A percentile compares a stretch with the other conserved stretches of the same genome.
phyloP scores from a whole-genome alignment of 2,797 vertebrate species.

The Manis javanica region DNA sequence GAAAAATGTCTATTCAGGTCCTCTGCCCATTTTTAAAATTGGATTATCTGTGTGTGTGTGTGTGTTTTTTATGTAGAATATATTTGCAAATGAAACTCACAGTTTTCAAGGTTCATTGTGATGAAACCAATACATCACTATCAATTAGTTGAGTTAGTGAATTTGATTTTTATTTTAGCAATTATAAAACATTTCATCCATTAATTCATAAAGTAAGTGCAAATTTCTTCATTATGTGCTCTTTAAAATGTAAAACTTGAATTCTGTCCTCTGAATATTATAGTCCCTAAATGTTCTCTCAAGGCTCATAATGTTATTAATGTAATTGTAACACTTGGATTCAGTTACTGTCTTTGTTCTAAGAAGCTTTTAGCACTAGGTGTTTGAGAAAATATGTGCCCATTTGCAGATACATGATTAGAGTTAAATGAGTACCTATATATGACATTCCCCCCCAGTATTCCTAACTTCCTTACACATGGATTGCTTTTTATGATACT shows the following conservation, averaged over 20 bases:
- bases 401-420: background rate
- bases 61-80: too few relatives aligned
- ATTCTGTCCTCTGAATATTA: background rate
- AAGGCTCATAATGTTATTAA: background rate
- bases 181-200: background rate
- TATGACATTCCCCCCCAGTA: background rate
- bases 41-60: too few relatives aligned
- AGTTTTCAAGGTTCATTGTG: constrained; percentile 6
- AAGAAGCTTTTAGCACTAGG: background rate
- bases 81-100: background rate
- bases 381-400: background rate
- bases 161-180: background rate
- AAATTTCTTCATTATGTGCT: background rate
- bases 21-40: too few relatives aligned
- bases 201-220: background rate
- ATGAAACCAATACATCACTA: background rate
- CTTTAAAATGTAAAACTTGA: constrained; percentile 20
- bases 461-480: background rate
- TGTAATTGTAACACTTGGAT: background rate
- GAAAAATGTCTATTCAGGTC: too few relatives aligned
- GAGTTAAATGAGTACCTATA: background rate
- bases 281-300: background rate
- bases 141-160: background rate
- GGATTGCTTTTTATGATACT: background rate
- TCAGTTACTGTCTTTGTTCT: background rate